Base-by-base conservation (phyloP, 2,113 vertebrate genomes). In the Camelus bactrianus region DNA sequence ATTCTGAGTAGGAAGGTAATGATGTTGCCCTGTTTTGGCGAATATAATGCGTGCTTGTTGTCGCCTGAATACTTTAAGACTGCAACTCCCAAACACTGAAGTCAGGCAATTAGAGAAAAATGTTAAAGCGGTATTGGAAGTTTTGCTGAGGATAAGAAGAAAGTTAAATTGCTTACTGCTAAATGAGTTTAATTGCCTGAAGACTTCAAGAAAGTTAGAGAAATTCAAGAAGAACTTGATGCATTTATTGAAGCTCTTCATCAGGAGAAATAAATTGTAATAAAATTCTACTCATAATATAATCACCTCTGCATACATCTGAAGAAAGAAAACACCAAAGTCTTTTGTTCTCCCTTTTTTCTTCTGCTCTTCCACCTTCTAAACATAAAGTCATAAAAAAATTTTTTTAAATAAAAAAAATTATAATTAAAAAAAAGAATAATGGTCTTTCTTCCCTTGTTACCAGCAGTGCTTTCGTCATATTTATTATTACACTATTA, bases 171-270 rank as follows among this genome's bases (percentile, higher is more conserved):
- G 35, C 98, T 99, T 87, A 99, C 99, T 26, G 99, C 99, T 35
- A 99, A 99, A 94, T 98, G 99, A 42, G 99, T 99, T 81, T 99
- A 99, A 96, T 99, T 99, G 24, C 99, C 99, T 2, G 99, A 99
- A 97, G 99, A 99, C 98, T 99, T 99, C 98, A 99, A 99, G 98
- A 99, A 99, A 99, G 99, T 99, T 96, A 99, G 99, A 77, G 99
- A 99, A 99, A 99, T 99, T 97, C 99, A 99, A 98, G 99, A 99
- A 98, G 99, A 99, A 98, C 99, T 99, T 98, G 99, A 99, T 99
- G 99, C 99, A 93, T 99, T 99, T 98, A 99, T 99, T 94, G 99
- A 99, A 99, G 99, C 99, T 96, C 99, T 99, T 96, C 99, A 99
- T 98, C 99, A 99, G 97, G 99, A 99, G 95, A 99, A 99, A 95